These are phyloP conservation scores for Brachionus angularis DNA, from an alignment of 1,140 invertebrate genomes.

Conservation along the genomic window DNA sequence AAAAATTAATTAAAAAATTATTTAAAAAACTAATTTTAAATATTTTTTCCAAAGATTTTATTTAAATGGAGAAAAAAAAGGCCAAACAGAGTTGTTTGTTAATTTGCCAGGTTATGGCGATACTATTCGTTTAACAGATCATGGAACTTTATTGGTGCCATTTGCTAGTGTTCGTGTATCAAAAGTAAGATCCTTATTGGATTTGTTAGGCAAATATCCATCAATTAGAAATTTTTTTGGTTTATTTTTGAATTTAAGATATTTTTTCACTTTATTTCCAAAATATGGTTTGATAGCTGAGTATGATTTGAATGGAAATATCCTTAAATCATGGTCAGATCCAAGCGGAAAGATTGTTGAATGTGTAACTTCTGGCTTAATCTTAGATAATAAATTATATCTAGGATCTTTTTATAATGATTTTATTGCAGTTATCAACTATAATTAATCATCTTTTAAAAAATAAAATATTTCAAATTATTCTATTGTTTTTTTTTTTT, in stretches of 20 bases:
- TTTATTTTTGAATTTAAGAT: slow-evolving; percentile 10
- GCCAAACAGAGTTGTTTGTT: background rate
- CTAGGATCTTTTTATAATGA: slow-evolving; percentile 32
- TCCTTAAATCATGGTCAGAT: slow-evolving; percentile 30
- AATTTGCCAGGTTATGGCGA: slow-evolving; percentile 18
- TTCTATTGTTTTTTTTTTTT: no score
- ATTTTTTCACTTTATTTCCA: background rate
- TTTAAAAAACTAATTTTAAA: background rate
- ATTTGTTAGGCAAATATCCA: background rate
- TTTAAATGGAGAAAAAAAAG: slow-evolving; percentile 18
- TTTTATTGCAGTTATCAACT: slow-evolving; percentile 27
- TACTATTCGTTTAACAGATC: slow-evolving; percentile 25
- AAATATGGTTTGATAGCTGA: slow-evolving; percentile 29
- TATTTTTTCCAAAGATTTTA: background rate
- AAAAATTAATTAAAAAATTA: no score
- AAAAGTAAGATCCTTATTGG: background rate
- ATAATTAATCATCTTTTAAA: no score
- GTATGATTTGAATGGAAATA: slow-evolving; percentile 29
- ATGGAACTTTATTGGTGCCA: background rate
- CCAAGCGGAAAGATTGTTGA: slow-evolving; percentile 1
- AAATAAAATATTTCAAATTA: no score
- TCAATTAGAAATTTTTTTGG: background rate
- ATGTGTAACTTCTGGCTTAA: slow-evolving; percentile 11
- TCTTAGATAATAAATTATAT: slow-evolving; percentile 28
- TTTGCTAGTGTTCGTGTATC: background rate